Conservation (phyloP, 2,797 vertebrate genomes). For the Syngnathus rostellatus region DNA sequence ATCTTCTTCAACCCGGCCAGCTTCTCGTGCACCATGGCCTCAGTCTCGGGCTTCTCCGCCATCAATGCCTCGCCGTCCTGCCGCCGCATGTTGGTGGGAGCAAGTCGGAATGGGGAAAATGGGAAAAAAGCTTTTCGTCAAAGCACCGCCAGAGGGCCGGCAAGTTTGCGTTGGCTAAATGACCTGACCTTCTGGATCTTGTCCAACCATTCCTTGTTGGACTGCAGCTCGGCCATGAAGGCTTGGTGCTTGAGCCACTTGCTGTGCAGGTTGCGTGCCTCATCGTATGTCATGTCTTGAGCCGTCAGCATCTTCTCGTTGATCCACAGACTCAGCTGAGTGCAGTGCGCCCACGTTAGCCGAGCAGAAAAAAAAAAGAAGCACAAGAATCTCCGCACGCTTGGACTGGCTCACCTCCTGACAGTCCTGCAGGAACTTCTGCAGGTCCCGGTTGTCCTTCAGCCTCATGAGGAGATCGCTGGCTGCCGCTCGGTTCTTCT, state of each 20-base stretch:
- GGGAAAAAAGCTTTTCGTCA: no score
- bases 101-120: no score
- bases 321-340: constrained; percentile 89
- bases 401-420: constrained; percentile 77
- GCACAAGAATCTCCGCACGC: neutral
- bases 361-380: neutral
- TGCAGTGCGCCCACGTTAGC: neutral
- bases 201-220: constrained; percentile 96
- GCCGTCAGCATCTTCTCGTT: constrained; percentile 99
- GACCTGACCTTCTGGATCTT: constrained; percentile 84
- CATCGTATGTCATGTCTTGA: constrained; percentile 96
- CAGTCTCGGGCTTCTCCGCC: constrained; percentile 91
- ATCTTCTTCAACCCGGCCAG: constrained; percentile 76
- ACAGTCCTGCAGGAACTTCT: constrained; percentile 95
- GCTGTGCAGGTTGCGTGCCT: constrained; percentile 96
- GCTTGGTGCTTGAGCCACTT: constrained; percentile 93
- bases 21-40: constrained; percentile 85
- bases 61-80: constrained; percentile 87
- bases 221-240: constrained; percentile 88
- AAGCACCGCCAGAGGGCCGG: no score
- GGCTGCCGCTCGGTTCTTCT: constrained; percentile 77
- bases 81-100: no score
- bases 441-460: constrained; percentile 96
- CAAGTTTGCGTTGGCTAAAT: no score
- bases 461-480: constrained; percentile 85